Evolutionary conservation across 2,888 invertebrate species (phyloP).

Genomic region (Drosophila birchii): DNA sequence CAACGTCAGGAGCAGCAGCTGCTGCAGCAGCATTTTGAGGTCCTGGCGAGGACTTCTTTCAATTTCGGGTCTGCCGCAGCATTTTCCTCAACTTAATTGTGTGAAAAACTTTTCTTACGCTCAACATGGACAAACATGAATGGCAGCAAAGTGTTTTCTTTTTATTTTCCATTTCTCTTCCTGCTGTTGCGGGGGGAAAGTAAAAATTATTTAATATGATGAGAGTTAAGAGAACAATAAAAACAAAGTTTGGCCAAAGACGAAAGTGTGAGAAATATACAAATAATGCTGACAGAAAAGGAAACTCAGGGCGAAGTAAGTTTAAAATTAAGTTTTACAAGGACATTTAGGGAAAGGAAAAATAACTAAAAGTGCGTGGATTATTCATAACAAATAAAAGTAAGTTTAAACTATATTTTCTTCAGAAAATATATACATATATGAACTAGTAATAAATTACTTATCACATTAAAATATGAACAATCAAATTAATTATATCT

Average conservation of each 20-base stretch:
- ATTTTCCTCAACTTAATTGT: constrained; percentile 51
- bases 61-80: constrained; percentile 40
- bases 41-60: constrained; percentile 27
- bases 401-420: neutral
- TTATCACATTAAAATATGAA: neutral
- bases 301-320: neutral
- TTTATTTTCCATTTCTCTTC: constrained; percentile 1
- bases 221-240: constrained; percentile 34
- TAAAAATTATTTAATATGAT: constrained; percentile 58
- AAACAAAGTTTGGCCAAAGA: constrained; percentile 18
- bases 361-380: neutral
- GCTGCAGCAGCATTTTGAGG: constrained; percentile 8
- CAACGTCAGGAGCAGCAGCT: constrained; percentile 29
- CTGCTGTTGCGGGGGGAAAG: constrained; percentile 13
- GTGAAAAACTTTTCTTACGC: constrained; percentile 44
- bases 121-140: constrained; percentile 33
- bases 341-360: neutral
- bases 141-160: constrained; percentile 56
- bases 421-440: neutral
- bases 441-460: neutral
- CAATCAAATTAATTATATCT: constrained; percentile 4
- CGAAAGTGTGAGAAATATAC: constrained; percentile 10
- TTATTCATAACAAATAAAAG: neutral
- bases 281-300: constrained; percentile 9
- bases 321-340: constrained; percentile 4